Evolutionary conservation across 2,888 invertebrate species (phyloP), one percentile per base, ranked within the genome.

Genomic region (Aphodius sticticus): DNA sequence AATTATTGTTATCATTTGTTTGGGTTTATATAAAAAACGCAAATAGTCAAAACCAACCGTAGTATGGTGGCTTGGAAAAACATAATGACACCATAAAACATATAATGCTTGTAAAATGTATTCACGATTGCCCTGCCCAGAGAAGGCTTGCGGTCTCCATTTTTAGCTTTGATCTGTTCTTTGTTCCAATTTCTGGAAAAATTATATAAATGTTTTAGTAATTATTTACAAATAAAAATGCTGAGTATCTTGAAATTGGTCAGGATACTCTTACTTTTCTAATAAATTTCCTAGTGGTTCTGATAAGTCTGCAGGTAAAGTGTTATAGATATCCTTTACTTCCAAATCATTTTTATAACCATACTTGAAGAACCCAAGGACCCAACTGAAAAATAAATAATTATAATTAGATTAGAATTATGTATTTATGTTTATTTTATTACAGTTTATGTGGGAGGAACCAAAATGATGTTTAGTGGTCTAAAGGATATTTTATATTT

Each of bases 311-410:
- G 89, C 88, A 1, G 90, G 89, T 16, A 93, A 89, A 7, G 92
- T 91, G 85, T 92, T 92, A 89, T 93, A 94, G 35, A 95, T 88
- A 85, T 95, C 94, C 83, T 93, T 92, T 12, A 92, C 86, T 81
- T 92, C 92, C 78, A 95, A 89, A 80, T 93, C 93, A 81, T 92
- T 89, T 83, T 91, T 91, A 84, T 90, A 92, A 74, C 95, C 95
- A 86, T 92, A 91, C 85, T 90, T 91, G 85, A 94, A 93, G 81
- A 93, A 90, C 69, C 91, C 91, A 83, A 93, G 91, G 78, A 93
- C 90, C 94, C 95, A 95, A 90, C 95, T 95, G 88, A 78, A 88
- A 87, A 83, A 35, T 72, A 87, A 83, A 35, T 72, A 69, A 53
- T 77, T 36, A 70, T 2, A 77, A 6, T 53, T 37, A n/a, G 2